These are phyloP conservation scores for Campopleginae sp. DNA, from an alignment of 2,888 invertebrate species.

Conservation along the genomic window DNA sequence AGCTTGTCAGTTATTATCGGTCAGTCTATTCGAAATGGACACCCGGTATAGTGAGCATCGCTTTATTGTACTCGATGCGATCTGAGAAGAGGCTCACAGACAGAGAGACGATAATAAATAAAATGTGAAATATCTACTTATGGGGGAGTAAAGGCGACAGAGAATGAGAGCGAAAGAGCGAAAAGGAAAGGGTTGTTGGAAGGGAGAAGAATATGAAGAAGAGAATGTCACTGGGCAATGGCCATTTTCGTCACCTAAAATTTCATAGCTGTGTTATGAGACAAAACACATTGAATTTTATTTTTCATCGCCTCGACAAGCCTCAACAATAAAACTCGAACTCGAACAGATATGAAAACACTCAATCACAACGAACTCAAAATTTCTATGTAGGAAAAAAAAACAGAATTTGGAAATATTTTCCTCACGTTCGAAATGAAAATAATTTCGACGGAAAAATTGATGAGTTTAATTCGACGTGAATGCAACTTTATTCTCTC, in stretches of 20 bases:
- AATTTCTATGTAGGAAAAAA: not conserved
- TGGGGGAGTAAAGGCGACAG: conserved; percentile 15
- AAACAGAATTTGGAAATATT: not conserved
- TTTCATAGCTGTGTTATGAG: conserved; percentile 4
- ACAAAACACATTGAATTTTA: not conserved
- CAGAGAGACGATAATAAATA: conserved; percentile 55
- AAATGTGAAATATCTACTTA: conserved; percentile 48
- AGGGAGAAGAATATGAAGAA: conserved; percentile 20
- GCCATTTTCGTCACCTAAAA: conserved; percentile 63
- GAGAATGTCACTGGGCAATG: conserved; percentile 41
- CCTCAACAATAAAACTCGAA: not conserved
- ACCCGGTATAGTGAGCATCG: not conserved
- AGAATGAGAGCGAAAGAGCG: conserved; percentile 20
- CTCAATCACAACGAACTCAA: not conserved
- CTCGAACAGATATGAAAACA: not conserved
- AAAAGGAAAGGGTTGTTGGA: not conserved
- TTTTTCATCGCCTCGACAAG: not conserved
- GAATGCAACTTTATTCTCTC: not conserved
- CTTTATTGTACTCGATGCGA: conserved; percentile 4
- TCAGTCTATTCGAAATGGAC: not conserved
- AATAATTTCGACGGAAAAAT: too few species aligned
- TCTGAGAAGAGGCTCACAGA: conserved; percentile 28
- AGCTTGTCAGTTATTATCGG: not conserved
- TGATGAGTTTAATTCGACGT: not conserved
- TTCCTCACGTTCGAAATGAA: not conserved